Evolutionary conservation across 2,113 vertebrate species (phyloP).

Genomic region (Hoplias malabaricus): DNA sequence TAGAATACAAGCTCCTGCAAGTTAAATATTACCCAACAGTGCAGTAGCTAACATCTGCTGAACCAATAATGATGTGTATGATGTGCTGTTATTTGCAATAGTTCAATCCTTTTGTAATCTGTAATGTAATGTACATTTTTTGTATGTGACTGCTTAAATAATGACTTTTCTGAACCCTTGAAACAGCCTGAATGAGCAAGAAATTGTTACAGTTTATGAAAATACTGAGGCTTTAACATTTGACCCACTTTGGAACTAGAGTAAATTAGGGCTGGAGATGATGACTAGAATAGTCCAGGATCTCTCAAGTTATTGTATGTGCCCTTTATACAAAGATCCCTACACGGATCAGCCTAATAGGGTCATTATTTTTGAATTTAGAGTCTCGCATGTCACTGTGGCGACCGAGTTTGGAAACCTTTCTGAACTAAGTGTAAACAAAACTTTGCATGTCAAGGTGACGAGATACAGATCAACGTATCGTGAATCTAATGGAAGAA

Average conservation of each 20-base stretch:
- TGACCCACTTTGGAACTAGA: neutral
- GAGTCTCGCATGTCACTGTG: neutral
- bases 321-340: slow-evolving; percentile 11
- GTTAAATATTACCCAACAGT: neutral
- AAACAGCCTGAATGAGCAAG: neutral
- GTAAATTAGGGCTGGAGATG: neutral
- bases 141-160: too few species aligned
- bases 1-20: too few species aligned
- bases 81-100: too few species aligned
- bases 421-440: slow-evolving; percentile 63
- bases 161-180: too few species aligned
- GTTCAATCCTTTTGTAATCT: neutral
- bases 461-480: slow-evolving; percentile 44
- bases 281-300: neutral
- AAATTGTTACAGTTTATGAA: neutral
- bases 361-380: slow-evolving; percentile 34
- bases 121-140: neutral
- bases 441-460: slow-evolving; percentile 72
- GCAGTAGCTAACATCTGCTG: neutral
- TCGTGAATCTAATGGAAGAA: slow-evolving; percentile 63
- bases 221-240: neutral
- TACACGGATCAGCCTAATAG: slow-evolving; percentile 7
- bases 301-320: neutral
- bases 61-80: neutral
- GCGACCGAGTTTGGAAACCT: slow-evolving; percentile 46